Percentiles rank a stretch among this genome's conserved stretches.
These are phyloP conservation scores for Phthorimaea operculella DNA, from an alignment of 1,140 invertebrate species.

Conservation along the genomic window DNA sequence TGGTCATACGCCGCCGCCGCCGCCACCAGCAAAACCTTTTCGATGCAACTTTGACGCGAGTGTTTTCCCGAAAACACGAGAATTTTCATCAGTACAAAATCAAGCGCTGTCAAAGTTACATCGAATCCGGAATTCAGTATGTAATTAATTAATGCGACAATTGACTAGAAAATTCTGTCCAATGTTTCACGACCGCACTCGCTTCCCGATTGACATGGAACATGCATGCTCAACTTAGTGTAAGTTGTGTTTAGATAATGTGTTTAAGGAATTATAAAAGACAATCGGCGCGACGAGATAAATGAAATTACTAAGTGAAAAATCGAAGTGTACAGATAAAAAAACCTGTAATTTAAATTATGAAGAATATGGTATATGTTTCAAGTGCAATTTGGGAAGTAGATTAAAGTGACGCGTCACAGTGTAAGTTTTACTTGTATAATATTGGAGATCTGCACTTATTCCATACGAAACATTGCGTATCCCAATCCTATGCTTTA, in stretches of 20 bases:
- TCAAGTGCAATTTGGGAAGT: too few relatives aligned
- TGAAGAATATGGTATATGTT: too few relatives aligned
- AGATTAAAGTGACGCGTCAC: too few relatives aligned
- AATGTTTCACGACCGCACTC: background rate
- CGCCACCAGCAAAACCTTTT: background rate
- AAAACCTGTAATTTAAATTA: too few relatives aligned
- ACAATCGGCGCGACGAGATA: background rate
- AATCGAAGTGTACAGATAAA: too few relatives aligned
- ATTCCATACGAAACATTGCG: too few relatives aligned
- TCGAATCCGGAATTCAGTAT: background rate
- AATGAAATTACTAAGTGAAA: too few relatives aligned
- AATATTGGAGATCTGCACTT: too few relatives aligned
- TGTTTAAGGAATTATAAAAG: background rate
- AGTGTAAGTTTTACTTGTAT: too few relatives aligned
- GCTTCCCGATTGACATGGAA: background rate
- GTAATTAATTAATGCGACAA: background rate
- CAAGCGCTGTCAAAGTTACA: background rate
- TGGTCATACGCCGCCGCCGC: too few relatives aligned
- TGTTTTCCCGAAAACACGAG: background rate
- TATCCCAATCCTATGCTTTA: background rate
- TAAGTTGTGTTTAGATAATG: background rate
- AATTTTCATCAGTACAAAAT: constrained; percentile 6
- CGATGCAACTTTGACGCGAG: background rate
- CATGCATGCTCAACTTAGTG: constrained; percentile 16
- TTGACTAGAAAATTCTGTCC: background rate